Base-by-base conservation (phyloP, 2,113 vertebrate species). In the Tetraodon nigroviridis region DNA sequence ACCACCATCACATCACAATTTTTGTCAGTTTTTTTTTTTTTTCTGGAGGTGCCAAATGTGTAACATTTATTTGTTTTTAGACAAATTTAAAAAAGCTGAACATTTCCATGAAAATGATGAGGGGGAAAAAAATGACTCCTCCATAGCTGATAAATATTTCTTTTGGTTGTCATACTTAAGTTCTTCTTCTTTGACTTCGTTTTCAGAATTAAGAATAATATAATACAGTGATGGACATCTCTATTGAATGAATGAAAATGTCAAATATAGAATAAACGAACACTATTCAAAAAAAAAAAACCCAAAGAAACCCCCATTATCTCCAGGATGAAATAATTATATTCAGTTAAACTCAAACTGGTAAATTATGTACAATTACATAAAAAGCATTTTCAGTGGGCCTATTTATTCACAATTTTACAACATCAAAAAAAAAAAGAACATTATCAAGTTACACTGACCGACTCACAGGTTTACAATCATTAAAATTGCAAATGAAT, bases 361-460 rank as follows among this genome's bases (percentile, higher is more conserved):
- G 86, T 91, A 90, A 93, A 92, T 90, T 93, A 94, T 95, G 61
- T 95, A 94, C 84, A 89, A 82, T 90, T 89, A 76, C 86, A 75
- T 84, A 78, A 72, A 89, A 86, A 78, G 46, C 46, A 85, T 68
- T 70, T 77, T 86, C 78, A 81, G 86, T 93, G 80, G 80, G 79
- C 80, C 92, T 93, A 92, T 92, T 87, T 91, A 90, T 91, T 92
- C 92, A 95, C 93, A 92, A 91, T 37, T 91, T 92, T 86, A 89
- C 86, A 87, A 92, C 89, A 91, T 92, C 92, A 91, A 85, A 91
- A 69, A 81, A 67, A 83, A 67, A 84, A 90, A 86, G 77, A 29
- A 29, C n/a, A n/a, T n/a, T 37, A 37, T 76, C 83, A 87, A 87
- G 87, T 81, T 86, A 92, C 92, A 93, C 76, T 78, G 86, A 89